A percentile compares a stretch with the other conserved stretches of the same genome.
These are phyloP conservation scores for Drepana falcataria DNA, from an alignment of 2,888 invertebrate genomes.

Conservation along the genomic window DNA sequence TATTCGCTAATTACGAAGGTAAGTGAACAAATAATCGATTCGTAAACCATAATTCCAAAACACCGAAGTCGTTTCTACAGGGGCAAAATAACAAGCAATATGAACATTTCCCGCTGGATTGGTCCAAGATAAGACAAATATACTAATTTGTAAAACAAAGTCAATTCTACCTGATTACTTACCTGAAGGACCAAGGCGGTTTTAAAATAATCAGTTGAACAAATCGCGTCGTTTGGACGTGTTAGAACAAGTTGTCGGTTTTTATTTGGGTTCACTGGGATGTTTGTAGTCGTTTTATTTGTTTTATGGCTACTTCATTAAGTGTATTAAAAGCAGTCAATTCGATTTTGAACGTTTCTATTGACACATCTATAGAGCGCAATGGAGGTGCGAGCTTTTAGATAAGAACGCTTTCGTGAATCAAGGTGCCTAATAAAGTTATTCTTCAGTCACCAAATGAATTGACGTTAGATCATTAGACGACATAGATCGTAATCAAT, in stretches of 20 bases:
- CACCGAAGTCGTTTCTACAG: no score
- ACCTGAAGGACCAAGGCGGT: conserved; percentile 29
- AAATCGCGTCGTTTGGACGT: conserved; percentile 68
- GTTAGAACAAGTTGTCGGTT: conserved; percentile 66
- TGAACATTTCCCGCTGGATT: conserved; percentile 14
- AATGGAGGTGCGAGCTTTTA: neutral
- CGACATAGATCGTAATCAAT: no score
- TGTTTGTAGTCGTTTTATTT: conserved; percentile 64
- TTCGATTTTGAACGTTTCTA: conserved; percentile 35
- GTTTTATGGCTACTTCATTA: conserved; percentile 71
- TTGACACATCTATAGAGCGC: conserved; percentile 49
- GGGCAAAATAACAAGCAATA: no score
- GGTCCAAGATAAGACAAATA: conserved; percentile 42
- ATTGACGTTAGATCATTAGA: no score
- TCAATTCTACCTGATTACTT: conserved; percentile 43
- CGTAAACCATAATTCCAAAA: no score
- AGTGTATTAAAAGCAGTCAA: conserved; percentile 44
- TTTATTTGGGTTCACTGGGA: conserved; percentile 64
- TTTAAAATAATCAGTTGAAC: conserved; percentile 63
- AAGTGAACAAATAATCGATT: no score
- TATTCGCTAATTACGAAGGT: no score
- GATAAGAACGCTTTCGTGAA: no score
- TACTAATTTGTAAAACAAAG: conserved; percentile 64
- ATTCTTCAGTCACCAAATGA: no score
- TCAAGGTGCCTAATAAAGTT: no score